Evolutionary conservation across 2,888 invertebrate species (phyloP), one percentile per base, ranked within the genome.

Genomic region (Macrosoma leucophasiata): DNA sequence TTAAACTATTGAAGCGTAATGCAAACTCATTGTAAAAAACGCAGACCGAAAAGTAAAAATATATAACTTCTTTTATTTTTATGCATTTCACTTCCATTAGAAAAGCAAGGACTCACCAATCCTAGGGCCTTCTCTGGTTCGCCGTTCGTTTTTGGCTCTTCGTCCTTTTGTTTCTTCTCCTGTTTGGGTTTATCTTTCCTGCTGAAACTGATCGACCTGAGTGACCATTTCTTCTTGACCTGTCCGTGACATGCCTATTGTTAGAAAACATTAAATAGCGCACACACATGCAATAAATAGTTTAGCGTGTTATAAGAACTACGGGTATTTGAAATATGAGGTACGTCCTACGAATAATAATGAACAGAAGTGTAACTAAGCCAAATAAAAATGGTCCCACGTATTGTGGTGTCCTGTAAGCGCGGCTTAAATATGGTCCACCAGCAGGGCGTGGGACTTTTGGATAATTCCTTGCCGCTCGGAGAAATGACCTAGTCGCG

Each of bases 191-290:
- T 94, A 69, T 94, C 94, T 78, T 93, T 94, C 77, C 91, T 91
- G 65, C 92, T 91, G 77, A 94, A 94, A 65, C 93, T 93, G 84
- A 94, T 91, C 65, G 91, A 92, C 64, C 94, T 89, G 78, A 94
- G 90, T 58, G 93, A 94, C 93, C 93, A 94, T 86, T 94, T 94
- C 89, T 93, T 94, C 89, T 93, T 94, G 55, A 90, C 86, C 86
- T 89, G 84, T 46, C 62, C 54, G 55, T 54, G 54, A 67, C 58
- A 64, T 64, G 59, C 56, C 51, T 33, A 37, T 40, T 46, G 52
- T 70, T 70, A 67, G 55, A 50, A 57, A 31, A 59, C 48, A 45
- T 50, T 29, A 51, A 52, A 52, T 48, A 36, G 41, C 50, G 36
- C 51, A 58, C 50, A 51, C 50, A 44, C 64, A 65, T 64, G 64